Evolutionary conservation across 2,113 vertebrate genomes (phyloP).

Genomic region (Ranitomeya variabilis): DNA sequence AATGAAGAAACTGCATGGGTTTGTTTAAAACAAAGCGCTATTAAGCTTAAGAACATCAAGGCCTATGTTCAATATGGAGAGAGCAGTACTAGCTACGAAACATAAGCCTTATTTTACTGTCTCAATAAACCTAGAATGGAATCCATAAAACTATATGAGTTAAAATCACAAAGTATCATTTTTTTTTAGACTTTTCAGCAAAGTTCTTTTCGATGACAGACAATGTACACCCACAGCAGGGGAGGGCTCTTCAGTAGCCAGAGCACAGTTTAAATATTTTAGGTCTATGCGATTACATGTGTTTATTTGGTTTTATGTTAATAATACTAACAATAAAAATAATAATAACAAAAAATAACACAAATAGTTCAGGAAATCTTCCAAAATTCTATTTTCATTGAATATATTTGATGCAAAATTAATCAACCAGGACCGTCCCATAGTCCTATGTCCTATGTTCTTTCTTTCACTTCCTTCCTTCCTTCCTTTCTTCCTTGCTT

Average conservation of each 20-base stretch:
- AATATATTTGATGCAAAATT: too few species aligned
- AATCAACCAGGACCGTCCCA: too few species aligned
- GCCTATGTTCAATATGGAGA: conserved; percentile 1
- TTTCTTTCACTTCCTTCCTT: too few species aligned
- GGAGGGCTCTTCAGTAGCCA: background rate
- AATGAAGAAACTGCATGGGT: conserved; percentile 19
- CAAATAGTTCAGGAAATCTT: too few species aligned
- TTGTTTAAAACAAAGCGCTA: conserved; percentile 21
- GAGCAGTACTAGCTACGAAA: background rate
- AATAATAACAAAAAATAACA: too few species aligned
- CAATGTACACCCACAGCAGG: background rate
- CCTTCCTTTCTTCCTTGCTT: too few species aligned
- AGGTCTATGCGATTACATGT: background rate
- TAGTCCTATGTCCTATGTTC: too few species aligned
- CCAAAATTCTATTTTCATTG: too few species aligned
- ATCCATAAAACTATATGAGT: conserved; percentile 10
- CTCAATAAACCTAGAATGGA: conserved; percentile 21
- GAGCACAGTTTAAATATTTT: background rate
- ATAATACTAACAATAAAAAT: too few species aligned
- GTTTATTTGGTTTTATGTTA: too few species aligned
- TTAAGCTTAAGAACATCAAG: background rate
- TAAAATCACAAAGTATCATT: background rate
- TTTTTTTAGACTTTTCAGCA: background rate
- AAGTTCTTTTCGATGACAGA: background rate
- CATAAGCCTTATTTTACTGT: conserved; percentile 21